Percentiles rank a stretch among this genome's conserved stretches.
Evolutionary conservation across 2,888 invertebrate genomes (phyloP).

Genomic region (Marasmarcha lunaedactyla): DNA sequence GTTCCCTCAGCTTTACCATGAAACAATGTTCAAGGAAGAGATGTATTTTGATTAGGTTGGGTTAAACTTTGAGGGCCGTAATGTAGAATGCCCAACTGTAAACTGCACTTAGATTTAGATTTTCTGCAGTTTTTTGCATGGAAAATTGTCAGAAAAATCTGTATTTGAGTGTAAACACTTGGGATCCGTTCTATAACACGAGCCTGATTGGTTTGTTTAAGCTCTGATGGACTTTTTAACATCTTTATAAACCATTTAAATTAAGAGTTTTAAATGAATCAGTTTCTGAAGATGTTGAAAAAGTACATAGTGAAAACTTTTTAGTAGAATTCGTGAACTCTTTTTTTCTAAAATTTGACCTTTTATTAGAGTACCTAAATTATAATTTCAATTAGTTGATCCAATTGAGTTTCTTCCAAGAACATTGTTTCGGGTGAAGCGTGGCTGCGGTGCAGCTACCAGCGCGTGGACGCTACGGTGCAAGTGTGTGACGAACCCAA

Average conservation of each 20-base stretch:
- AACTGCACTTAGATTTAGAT: conserved; percentile 1
- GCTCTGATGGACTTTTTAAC: too few relatives aligned
- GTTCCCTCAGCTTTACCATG: conserved; percentile 74
- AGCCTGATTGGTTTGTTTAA: too few relatives aligned
- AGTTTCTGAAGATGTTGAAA: too few relatives aligned
- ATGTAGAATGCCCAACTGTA: not conserved
- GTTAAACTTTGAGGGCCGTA: conserved; percentile 10
- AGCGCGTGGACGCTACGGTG: conserved; percentile 9
- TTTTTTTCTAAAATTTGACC: too few relatives aligned
- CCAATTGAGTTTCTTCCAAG: conserved; percentile 29
- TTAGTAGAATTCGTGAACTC: too few relatives aligned
- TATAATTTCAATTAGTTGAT: conserved; percentile 6
- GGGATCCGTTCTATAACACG: too few relatives aligned
- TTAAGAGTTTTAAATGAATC: too few relatives aligned
- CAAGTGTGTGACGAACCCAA: conserved; percentile 12
- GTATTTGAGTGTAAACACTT: not conserved
- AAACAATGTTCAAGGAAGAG: conserved; percentile 73
- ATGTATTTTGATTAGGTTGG: conserved; percentile 71
- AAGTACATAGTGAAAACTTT: too few relatives aligned
- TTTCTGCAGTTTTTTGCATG: conserved; percentile 2
- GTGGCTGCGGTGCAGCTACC: not conserved
- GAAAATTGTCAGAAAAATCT: conserved; percentile 4
- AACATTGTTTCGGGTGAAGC: conserved; percentile 31
- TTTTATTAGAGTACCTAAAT: too few relatives aligned
- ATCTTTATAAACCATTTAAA: too few relatives aligned